Evolutionary conservation across 1,140 invertebrate genomes (phyloP).

Genomic region (Ditylenchus dipsaci): DNA sequence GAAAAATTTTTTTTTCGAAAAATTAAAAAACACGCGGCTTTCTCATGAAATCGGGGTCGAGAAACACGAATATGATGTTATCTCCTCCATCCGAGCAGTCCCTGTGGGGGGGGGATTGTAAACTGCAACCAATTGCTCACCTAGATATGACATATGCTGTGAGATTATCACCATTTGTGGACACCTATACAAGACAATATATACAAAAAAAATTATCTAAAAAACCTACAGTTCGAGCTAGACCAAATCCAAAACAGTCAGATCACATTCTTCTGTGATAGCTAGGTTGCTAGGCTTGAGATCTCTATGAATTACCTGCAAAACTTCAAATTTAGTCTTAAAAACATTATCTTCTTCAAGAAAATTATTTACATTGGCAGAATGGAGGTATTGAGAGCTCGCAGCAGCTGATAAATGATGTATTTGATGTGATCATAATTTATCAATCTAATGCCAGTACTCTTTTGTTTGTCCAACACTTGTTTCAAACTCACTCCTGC

Average conservation of each 20-base stretch:
- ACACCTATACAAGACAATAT: constrained; percentile 15
- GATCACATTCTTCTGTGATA: constrained; percentile 46
- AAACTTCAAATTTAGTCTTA: constrained; percentile 10
- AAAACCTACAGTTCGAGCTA: constrained; percentile 36
- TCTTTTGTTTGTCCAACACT: constrained; percentile 43
- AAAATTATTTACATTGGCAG: constrained; percentile 45
- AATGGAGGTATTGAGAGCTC: constrained; percentile 56
- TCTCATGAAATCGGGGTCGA: too few species aligned
- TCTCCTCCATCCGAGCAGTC: too few species aligned
- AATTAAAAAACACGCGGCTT: too few species aligned
- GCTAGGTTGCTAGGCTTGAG: constrained; percentile 53
- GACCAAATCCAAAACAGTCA: constrained; percentile 54
- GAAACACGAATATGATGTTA: too few species aligned
- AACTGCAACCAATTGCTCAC: too few species aligned
- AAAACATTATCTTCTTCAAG: constrained; percentile 1
- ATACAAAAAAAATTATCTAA: background rate
- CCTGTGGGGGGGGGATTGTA: too few species aligned
- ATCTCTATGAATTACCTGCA: constrained; percentile 55
- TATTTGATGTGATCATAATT: constrained; percentile 51
- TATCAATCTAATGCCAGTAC: constrained; percentile 28
- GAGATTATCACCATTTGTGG: constrained; percentile 29
- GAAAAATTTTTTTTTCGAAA: too few species aligned
- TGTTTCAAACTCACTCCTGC: constrained; percentile 46
- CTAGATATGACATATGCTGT: constrained; percentile 12
- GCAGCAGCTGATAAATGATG: constrained; percentile 52